Conservation (phyloP, 2,113 vertebrate species). For the Lota lota region DNA sequence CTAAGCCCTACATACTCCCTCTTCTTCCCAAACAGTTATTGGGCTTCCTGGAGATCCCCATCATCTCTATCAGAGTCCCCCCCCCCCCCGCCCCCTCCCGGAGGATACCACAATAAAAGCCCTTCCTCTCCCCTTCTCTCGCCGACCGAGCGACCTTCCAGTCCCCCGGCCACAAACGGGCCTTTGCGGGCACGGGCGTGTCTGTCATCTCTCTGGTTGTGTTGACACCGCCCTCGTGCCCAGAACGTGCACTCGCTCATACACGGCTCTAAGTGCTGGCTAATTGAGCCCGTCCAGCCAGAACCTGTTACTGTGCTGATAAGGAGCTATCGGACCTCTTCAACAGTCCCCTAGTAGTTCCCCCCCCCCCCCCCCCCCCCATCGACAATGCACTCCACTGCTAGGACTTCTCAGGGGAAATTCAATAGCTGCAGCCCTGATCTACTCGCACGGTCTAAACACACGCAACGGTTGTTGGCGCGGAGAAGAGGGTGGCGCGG, state of each 20-base stretch:
- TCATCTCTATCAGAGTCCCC: slow-evolving; percentile 47
- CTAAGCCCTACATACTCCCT: no score
- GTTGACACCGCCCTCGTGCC: slow-evolving; percentile 65
- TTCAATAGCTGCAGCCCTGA: background rate
- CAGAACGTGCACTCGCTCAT: slow-evolving; percentile 52
- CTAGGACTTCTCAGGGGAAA: slow-evolving; percentile 15
- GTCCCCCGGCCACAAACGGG: slow-evolving; percentile 49
- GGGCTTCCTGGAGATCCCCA: slow-evolving; percentile 36
- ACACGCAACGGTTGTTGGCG: background rate
- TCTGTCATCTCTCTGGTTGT: slow-evolving; percentile 71
- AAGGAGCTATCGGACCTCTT: slow-evolving; percentile 69
- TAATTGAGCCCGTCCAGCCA: slow-evolving; percentile 75
- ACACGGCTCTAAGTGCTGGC: slow-evolving; percentile 59
- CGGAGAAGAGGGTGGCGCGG: no score
- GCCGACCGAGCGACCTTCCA: slow-evolving; percentile 46
- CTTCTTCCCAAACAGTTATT: background rate
- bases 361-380: no score
- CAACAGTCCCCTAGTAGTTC: slow-evolving; percentile 22
- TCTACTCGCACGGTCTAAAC: background rate
- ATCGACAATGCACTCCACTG: slow-evolving; percentile 14
- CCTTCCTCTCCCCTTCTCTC: slow-evolving; percentile 33
- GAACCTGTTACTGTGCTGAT: slow-evolving; percentile 71
- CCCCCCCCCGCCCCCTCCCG: no score
- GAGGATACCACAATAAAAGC: slow-evolving; percentile 32
- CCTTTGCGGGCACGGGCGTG: slow-evolving; percentile 62